Evolutionary conservation across 2,888 invertebrate species (phyloP).

Genomic region (Dryobotodes eremita): DNA sequence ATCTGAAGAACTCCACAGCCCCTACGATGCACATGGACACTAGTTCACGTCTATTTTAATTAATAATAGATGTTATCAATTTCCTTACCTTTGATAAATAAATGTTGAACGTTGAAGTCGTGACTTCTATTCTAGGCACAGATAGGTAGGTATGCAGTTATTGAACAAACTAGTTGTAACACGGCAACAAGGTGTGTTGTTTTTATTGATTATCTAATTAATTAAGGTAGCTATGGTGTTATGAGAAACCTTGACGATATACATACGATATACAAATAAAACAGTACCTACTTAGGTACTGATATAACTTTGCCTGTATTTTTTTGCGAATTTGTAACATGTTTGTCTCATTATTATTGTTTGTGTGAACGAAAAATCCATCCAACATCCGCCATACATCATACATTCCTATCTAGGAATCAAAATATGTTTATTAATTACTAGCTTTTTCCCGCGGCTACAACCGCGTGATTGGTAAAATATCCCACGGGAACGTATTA

Average conservation of each 20-base stretch:
- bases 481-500: too few relatives aligned
- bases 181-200: conserved; percentile 42
- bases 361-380: not conserved
- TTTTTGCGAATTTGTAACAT: too few relatives aligned
- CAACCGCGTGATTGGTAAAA: not conserved
- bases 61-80: not conserved
- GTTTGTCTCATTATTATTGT: not conserved
- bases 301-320: too few relatives aligned
- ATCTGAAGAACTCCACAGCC: not conserved
- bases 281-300: not conserved
- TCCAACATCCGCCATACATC: not conserved
- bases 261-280: not conserved
- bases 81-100: conserved; percentile 36
- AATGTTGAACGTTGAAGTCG: not conserved
- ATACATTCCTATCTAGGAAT: not conserved
- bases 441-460: not conserved
- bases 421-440: not conserved
- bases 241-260: not conserved
- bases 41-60: not conserved
- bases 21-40: not conserved
- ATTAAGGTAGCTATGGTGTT: conserved; percentile 14
- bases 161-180: conserved; percentile 60
- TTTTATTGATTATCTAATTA: conserved; percentile 44
- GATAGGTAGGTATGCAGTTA: conserved; percentile 24
- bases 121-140: not conserved